Evolutionary conservation across 2,113 vertebrate species (phyloP), one percentile per base, ranked within the genome.

Genomic region (Urocitellus parryii): DNA sequence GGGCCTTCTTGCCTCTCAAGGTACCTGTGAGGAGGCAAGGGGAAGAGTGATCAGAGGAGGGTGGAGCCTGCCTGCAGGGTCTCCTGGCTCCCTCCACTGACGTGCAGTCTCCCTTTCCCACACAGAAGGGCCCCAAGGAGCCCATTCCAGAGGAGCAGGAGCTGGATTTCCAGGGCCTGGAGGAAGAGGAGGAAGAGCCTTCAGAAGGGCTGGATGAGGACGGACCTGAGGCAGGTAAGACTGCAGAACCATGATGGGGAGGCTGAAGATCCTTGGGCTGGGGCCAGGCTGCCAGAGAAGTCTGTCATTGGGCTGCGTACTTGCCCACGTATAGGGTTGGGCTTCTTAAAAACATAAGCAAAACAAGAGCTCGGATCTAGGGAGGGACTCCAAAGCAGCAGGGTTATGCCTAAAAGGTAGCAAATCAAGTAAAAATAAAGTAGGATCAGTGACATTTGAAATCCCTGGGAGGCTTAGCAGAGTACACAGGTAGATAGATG

Each of bases 1-100:
- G 99, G 79, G 99, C 99, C 61, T 99, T 99, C 98, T 98, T 99
- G 98, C 98, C 99, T 14, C 94, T 99, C 92, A 99, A 99, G 99
- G 99, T 99, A 86, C 4, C 29, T 4, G 14, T 1, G 14, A 68
- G 61, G 56, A 34, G 24, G 12, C 3, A 0, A 48, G 51, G 87
- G 72, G 37, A 39, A 45, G 51, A 2, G 16, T 61, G 11, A 0
- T 16, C 22, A 61, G 72, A 90, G 72, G 37, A 1, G 8, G 27
- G 53, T 27, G 29, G 58, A n/a, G 18, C n/a, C 45, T 34, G 3
- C 7, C 37, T 17, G 0, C 0, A 3, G 20, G 45, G 2, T 22
- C 45, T 16, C 83, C n/a, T 29, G 3, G 1, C 10, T 12, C 22
- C 34, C 8, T 37, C 29, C 12, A 12, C 27, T 34, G 24, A 1